Percentiles rank a stretch among this genome's conserved stretches.
Evolutionary conservation across 2,888 invertebrate genomes (phyloP).

Genomic region (Tachystola acroxantha): DNA sequence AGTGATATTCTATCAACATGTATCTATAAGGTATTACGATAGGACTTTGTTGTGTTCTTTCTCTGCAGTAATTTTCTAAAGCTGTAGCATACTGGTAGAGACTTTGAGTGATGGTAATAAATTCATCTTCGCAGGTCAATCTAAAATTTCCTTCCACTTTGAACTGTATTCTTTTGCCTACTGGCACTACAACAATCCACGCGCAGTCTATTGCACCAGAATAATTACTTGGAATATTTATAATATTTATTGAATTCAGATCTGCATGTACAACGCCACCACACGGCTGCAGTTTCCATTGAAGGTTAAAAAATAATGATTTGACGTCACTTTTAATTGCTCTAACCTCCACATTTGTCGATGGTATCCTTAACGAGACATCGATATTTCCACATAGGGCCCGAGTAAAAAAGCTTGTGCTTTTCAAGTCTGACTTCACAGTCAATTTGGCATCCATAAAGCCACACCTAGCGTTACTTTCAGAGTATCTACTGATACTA

Average conservation of each 20-base stretch:
- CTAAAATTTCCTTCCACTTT: conserved; percentile 42
- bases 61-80: conserved; percentile 80
- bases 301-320: conserved; percentile 65
- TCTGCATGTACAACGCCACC: conserved; percentile 78
- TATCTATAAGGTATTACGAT: conserved; percentile 67
- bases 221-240: conserved; percentile 57
- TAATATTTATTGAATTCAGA: conserved; percentile 35
- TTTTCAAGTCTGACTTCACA: conserved; percentile 26
- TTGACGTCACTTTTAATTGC: conserved; percentile 31
- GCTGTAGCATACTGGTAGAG: conserved; percentile 67
- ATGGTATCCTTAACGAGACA: conserved; percentile 41
- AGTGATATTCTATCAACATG: conserved; percentile 84
- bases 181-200: conserved; percentile 79
- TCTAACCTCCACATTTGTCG: conserved; percentile 32
- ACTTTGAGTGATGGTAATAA: conserved; percentile 74
- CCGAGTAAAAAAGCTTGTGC: not conserved
- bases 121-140: conserved; percentile 44
- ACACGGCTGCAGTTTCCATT: conserved; percentile 81
- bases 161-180: conserved; percentile 51
- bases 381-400: conserved; percentile 39
- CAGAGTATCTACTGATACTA: conserved; percentile 7
- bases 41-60: conserved; percentile 55
- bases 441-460: conserved; percentile 47
- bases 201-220: conserved; percentile 81
- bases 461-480: conserved; percentile 20